Conservation (phyloP, 1,140 invertebrate genomes). For the Musca domestica region DNA sequence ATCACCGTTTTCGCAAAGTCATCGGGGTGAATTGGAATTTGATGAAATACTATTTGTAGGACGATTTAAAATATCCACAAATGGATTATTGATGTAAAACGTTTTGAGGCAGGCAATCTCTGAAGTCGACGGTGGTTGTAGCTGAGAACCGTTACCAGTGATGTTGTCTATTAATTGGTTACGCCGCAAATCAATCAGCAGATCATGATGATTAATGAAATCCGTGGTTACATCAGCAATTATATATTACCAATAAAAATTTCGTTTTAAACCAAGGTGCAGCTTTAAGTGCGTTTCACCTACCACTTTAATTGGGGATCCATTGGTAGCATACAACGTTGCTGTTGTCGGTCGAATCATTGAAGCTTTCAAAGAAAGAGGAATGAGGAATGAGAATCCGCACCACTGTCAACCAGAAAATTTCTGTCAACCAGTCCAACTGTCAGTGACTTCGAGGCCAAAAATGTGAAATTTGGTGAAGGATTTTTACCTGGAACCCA, state of each 20-base stretch:
- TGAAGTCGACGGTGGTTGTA: background rate
- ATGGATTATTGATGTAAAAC: background rate
- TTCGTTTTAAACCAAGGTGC: background rate
- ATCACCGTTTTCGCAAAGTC: background rate
- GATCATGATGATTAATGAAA: background rate
- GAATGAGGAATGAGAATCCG: background rate
- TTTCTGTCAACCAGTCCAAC: background rate
- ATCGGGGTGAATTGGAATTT: background rate
- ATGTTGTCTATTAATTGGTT: background rate
- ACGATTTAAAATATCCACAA: background rate
- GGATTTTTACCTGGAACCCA: background rate
- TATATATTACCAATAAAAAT: background rate
- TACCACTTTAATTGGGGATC: background rate
- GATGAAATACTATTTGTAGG: slow-evolving; percentile 4
- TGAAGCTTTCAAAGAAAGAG: background rate
- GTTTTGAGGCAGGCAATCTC: background rate
- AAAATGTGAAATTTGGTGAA: background rate
- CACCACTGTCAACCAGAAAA: background rate
- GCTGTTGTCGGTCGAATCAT: no score
- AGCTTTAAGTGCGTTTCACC: background rate
- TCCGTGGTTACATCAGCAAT: background rate
- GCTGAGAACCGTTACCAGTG: background rate
- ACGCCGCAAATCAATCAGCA: background rate
- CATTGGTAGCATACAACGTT: background rate
- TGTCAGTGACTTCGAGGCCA: background rate